phyloP scores from a whole-genome alignment of 1,140 invertebrate genomes.

The Brachionus calyciflorus region DNA sequence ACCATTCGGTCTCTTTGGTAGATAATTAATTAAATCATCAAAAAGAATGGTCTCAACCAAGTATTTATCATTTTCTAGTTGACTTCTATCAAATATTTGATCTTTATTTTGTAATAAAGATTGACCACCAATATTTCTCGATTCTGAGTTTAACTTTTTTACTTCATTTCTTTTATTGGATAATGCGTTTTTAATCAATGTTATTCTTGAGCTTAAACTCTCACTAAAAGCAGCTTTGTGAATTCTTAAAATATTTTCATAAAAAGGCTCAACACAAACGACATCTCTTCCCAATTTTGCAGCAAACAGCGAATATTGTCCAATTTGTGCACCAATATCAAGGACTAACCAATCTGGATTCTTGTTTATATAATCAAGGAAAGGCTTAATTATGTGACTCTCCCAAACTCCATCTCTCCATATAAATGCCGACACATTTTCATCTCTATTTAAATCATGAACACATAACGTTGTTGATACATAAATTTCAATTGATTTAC shows the following conservation, averaged over 20 bases:
- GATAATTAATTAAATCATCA: conserved; percentile 9
- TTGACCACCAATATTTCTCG: conserved; percentile 24
- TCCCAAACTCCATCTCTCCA: not conserved
- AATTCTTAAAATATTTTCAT: not conserved
- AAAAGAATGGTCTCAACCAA: conserved; percentile 1
- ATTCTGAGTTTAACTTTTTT: not conserved
- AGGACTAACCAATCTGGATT: not conserved
- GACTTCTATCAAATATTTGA: not conserved
- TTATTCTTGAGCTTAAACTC: not conserved
- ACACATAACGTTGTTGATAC: not conserved
- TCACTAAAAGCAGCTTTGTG: not conserved
- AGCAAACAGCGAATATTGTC: conserved; percentile 12
- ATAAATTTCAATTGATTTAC: not conserved
- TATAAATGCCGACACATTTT: not conserved
- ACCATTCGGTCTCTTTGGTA: not conserved
- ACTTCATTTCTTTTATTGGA: not conserved
- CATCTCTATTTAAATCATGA: not conserved
- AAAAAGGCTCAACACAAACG: conserved; percentile 2
- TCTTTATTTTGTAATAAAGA: not conserved
- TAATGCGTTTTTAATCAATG: not conserved
- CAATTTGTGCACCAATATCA: conserved; percentile 39
- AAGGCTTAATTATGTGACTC: not conserved
- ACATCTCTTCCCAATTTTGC: not conserved
- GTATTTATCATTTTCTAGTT: not conserved
- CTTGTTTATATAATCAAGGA: not conserved